Evolutionary conservation across 2,888 invertebrate genomes (phyloP).

Genomic region (Dryomyza anilis): DNA sequence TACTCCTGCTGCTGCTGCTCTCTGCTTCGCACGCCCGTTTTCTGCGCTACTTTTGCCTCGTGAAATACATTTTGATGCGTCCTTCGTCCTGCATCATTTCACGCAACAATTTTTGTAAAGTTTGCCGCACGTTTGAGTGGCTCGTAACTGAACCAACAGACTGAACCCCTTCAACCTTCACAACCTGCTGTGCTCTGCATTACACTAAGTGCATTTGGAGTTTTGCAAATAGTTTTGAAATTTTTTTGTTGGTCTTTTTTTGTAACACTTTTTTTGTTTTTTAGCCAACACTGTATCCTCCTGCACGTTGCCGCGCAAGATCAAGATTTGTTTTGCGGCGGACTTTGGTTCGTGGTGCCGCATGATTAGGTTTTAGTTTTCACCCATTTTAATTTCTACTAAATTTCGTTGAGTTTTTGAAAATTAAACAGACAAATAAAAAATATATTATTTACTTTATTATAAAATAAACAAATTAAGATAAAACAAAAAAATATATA

Average conservation of each 20-base stretch:
- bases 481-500: too few relatives aligned
- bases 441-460: too few relatives aligned
- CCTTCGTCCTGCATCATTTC: not conserved
- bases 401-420: too few relatives aligned
- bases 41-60: not conserved
- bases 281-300: too few relatives aligned
- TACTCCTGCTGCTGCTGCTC: too few relatives aligned
- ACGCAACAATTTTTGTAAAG: not conserved
- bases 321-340: not conserved
- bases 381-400: too few relatives aligned
- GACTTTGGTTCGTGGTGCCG: not conserved
- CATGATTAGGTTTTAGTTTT: too few relatives aligned
- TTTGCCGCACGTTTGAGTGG: constrained; percentile 1
- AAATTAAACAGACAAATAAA: too few relatives aligned
- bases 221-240: not conserved
- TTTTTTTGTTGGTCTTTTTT: not conserved
- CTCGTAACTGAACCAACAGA: not conserved
- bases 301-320: not conserved
- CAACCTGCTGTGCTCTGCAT: not conserved
- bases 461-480: too few relatives aligned
- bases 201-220: not conserved
- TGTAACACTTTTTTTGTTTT: not conserved
- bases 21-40: too few relatives aligned
- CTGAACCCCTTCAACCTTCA: not conserved
- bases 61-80: too few relatives aligned